A percentile compares a stretch with the other conserved stretches of the same genome.
Evolutionary conservation across 2,113 vertebrate genomes (phyloP).

Genomic region (Myocastor coypus): DNA sequence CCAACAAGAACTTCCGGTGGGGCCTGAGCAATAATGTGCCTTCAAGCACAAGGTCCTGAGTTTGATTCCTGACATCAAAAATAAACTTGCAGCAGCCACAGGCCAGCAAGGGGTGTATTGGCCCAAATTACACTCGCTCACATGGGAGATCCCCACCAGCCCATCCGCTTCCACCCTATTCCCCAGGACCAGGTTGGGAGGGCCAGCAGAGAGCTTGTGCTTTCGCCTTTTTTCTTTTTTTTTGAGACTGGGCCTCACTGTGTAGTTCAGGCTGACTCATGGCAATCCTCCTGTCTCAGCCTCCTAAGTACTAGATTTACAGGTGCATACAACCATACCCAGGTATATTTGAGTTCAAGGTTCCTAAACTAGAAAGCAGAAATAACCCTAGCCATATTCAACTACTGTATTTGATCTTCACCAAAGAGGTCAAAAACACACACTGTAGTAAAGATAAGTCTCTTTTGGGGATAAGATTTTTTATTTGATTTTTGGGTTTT

Average conservation of each 20-base stretch:
- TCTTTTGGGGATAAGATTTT: neutral
- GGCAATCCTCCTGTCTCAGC: neutral
- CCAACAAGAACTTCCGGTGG: neutral
- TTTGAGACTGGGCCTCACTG: neutral
- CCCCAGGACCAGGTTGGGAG: accelerated
- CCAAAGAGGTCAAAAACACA: neutral
- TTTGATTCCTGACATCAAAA: no score
- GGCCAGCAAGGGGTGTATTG: accelerated
- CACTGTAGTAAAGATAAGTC: neutral
- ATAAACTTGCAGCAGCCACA: neutral
- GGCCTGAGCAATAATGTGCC: no score
- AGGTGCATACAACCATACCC: neutral
- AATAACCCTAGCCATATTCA: neutral
- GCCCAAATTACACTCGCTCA: neutral
- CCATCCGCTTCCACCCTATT: neutral
- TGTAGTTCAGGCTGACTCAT: neutral
- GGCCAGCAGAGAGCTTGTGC: neutral
- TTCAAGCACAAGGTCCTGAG: no score
- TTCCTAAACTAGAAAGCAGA: neutral
- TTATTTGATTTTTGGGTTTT: neutral
- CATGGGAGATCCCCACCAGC: neutral
- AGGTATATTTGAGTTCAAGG: neutral
- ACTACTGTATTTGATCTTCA: neutral
- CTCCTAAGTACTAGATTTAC: neutral
- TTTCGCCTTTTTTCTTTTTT: neutral